Base-by-base conservation (phyloP, 2,888 invertebrate genomes). In the Luperina testacea region DNA sequence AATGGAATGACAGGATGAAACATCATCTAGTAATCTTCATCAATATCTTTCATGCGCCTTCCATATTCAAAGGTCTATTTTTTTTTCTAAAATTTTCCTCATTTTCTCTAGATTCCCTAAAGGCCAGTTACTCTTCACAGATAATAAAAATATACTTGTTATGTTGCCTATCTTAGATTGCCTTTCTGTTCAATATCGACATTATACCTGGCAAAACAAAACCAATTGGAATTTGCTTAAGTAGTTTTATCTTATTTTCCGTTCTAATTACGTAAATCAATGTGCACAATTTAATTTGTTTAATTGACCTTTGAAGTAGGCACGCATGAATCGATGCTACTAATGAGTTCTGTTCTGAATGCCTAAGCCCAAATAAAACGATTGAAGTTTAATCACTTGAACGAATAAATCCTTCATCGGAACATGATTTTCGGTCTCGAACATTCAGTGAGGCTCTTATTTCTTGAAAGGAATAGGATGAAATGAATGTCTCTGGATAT, bases 241-340 rank as follows among this genome's bases (percentile, higher is more conserved):
- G 48, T 57, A 32, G n/a, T 70, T 78, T 75, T 83, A 86, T 83
- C 79, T 73, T 63, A 83, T 79, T 86, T 73, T 72, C 72, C 65
- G 87, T 75, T 83, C 80, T 84, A 84, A 84, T 84, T 79, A 76
- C 73, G 61, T 67, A 65, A 67, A 73, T 72, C 13, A 67, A 75
- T 77, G 71, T 69, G 59, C 59, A 59, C 45, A 67, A 71, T 73
- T 83, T 69, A 68, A 73, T 67, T 79, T 67, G 51, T 78, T 86
- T 57, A 70, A 72, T 70, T 72, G 79, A 38, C 75, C 64, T 75
- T 75, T 72, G 11, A 53, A 38, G 42, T 61, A 53, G 59, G 45
- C 86, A 73, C 77, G 86, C 70, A 73, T 42, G 65, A 38, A 53
- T 13, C 51, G 45, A n/a, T 51, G 20, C 53, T 7, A 7, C 45